A percentile compares a stretch with the other conserved stretches of the same genome.
Evolutionary conservation across 2,888 invertebrate genomes (phyloP).

Genomic region (Philhelius pedissequus): DNA sequence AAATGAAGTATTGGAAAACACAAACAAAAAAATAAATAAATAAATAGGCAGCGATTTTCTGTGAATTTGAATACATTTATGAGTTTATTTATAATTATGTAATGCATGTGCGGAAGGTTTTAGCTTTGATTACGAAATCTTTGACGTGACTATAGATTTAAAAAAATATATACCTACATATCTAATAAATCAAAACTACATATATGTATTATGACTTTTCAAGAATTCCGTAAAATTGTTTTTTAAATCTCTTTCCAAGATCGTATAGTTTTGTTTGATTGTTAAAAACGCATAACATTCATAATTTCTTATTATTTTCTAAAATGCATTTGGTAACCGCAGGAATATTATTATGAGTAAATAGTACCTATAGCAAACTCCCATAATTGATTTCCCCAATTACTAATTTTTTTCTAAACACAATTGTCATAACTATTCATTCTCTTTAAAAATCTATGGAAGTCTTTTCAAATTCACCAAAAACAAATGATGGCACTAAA

Average conservation of each 20-base stretch:
- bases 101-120: slow-evolving; percentile 10
- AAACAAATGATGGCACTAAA: too few relatives aligned
- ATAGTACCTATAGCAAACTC: too few relatives aligned
- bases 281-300: slow-evolving; percentile 3
- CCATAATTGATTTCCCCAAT: not conserved
- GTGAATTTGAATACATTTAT: not conserved
- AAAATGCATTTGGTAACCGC: not conserved
- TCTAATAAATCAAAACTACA: not conserved
- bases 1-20: not conserved
- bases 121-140: slow-evolving; percentile 16
- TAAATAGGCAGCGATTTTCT: not conserved
- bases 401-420: too few relatives aligned
- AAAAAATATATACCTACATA: not conserved
- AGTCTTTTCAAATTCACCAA: too few relatives aligned
- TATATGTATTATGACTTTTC: not conserved
- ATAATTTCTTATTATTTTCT: not conserved
- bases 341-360: too few relatives aligned
- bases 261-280: not conserved
- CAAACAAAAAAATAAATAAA: not conserved
- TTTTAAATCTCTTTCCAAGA: not conserved
- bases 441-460: too few relatives aligned
- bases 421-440: too few relatives aligned
- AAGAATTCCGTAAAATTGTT: not conserved
- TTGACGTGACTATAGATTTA: not conserved
- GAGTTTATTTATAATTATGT: slow-evolving; percentile 6